Percentiles rank a stretch among this genome's conserved stretches.
Evolutionary conservation across 2,113 vertebrate species (phyloP).

Genomic region (Colaptes auratus): DNA sequence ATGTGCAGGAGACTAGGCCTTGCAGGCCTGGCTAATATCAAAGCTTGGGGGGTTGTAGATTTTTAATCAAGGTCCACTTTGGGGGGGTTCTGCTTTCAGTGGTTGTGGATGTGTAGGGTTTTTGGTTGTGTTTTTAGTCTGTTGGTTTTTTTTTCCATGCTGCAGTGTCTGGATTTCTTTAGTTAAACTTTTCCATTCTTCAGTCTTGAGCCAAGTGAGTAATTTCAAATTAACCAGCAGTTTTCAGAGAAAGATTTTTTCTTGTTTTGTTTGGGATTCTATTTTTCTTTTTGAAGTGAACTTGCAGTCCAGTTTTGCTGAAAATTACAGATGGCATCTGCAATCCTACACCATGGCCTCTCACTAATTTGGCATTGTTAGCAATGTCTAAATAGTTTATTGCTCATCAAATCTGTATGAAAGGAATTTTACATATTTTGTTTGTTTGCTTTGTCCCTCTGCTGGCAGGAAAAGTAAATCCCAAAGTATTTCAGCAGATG

Average conservation of each 20-base stretch:
- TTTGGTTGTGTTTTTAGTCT: background rate
- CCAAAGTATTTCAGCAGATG: conserved; percentile 81
- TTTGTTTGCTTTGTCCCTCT: conserved; percentile 76
- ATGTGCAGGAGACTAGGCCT: conserved; percentile 55
- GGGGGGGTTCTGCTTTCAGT: conserved; percentile 35
- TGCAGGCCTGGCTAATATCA: conserved; percentile 63
- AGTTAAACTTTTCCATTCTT: conserved; percentile 61
- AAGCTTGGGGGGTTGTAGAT: conserved; percentile 51
- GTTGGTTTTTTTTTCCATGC: background rate
- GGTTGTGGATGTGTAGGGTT: background rate
- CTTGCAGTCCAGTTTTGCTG: conserved; percentile 17
- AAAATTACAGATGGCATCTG: conserved; percentile 37
- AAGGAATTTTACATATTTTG: conserved; percentile 65
- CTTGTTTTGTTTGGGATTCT: background rate
- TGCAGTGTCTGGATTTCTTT: conserved; percentile 62
- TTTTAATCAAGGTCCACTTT: conserved; percentile 71
- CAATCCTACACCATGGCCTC: conserved; percentile 6
- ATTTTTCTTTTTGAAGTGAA: background rate
- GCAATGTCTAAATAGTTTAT: conserved; percentile 54
- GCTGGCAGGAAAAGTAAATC: conserved; percentile 79
- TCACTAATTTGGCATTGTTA: conserved; percentile 54
- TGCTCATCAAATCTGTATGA: conserved; percentile 60
- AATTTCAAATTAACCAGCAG: conserved; percentile 39
- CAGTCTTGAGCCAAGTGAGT: conserved; percentile 34
- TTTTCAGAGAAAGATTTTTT: conserved; percentile 34